phyloP scores from a whole-genome alignment of 2,888 invertebrate species.

The Brenthis hecate region DNA sequence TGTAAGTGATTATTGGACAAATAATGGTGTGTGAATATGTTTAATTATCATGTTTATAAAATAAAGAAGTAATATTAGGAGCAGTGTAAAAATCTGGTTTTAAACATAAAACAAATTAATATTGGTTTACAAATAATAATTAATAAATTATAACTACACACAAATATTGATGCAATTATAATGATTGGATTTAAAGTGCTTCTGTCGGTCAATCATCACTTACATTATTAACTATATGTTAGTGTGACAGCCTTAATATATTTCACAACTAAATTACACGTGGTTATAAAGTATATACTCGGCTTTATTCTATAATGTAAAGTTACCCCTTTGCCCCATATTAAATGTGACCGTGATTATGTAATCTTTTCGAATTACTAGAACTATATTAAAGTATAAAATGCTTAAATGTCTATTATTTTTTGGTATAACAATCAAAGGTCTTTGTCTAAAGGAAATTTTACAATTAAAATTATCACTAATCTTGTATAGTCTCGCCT shows the following conservation, averaged over 20 bases:
- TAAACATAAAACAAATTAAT: too few relatives aligned
- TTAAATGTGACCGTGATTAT: slow-evolving; percentile 11
- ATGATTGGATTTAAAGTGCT: too few relatives aligned
- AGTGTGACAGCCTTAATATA: neutral
- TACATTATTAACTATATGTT: too few relatives aligned
- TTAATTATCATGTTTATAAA: too few relatives aligned
- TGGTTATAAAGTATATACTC: neutral
- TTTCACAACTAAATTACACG: neutral
- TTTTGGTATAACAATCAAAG: slow-evolving; percentile 5
- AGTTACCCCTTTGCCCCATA: slow-evolving; percentile 6
- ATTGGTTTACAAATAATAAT: too few relatives aligned
- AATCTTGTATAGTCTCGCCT: slow-evolving; percentile 12
- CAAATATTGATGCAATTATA: too few relatives aligned
- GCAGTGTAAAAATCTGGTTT: too few relatives aligned
- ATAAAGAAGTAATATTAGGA: too few relatives aligned
- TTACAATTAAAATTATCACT: neutral
- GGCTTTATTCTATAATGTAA: slow-evolving; percentile 3
- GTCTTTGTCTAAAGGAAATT: neutral
- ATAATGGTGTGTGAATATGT: neutral
- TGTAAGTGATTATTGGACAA: slow-evolving; percentile 6
- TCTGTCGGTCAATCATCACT: too few relatives aligned
- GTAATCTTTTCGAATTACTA: slow-evolving; percentile 13
- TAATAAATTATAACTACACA: too few relatives aligned
- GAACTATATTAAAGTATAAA: slow-evolving; percentile 11
- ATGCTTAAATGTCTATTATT: slow-evolving; percentile 9